Evolutionary conservation across 1,140 invertebrate species (phyloP).

Genomic region (Drosophila kurseongensis): DNA sequence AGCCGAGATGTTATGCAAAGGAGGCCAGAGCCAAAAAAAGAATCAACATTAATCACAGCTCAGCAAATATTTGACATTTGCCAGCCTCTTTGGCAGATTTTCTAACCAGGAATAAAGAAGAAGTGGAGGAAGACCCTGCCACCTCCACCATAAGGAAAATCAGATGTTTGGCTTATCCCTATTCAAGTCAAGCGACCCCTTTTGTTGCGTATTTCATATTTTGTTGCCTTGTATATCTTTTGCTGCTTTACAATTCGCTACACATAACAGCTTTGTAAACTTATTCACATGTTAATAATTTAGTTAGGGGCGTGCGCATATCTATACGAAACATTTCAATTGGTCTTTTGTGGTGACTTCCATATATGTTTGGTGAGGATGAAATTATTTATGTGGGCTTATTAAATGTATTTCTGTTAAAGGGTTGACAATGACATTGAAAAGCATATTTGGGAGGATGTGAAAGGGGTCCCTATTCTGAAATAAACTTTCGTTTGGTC

Average conservation of each 20-base stretch:
- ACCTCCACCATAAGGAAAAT: background rate
- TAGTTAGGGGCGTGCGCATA: constrained; percentile 37
- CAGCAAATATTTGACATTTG: constrained; percentile 82
- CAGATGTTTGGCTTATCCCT: constrained; percentile 35
- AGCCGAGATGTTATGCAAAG: constrained; percentile 54
- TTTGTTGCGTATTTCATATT: constrained; percentile 23
- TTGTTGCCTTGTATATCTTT: constrained; percentile 2
- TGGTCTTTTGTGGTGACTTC: constrained; percentile 32
- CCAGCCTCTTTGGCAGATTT: constrained; percentile 45
- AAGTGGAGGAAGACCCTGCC: background rate
- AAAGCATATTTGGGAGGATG: background rate
- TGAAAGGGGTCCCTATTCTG: background rate
- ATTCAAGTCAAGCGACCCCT: constrained; percentile 23
- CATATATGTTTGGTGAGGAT: background rate
- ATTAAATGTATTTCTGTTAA: constrained; percentile 11
- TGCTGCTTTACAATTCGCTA: constrained; percentile 23
- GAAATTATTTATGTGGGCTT: constrained; percentile 36
- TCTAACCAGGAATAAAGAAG: background rate
- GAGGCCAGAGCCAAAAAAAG: constrained; percentile 47
- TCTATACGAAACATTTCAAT: constrained; percentile 35
- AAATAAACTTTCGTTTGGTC: constrained; percentile 7
- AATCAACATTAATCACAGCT: constrained; percentile 83
- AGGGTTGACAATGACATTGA: constrained; percentile 10
- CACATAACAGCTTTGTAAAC: constrained; percentile 48
- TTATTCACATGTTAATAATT: constrained; percentile 73